Evolutionary conservation across 2,888 invertebrate species (phyloP).

Genomic region (Autographa gamma): DNA sequence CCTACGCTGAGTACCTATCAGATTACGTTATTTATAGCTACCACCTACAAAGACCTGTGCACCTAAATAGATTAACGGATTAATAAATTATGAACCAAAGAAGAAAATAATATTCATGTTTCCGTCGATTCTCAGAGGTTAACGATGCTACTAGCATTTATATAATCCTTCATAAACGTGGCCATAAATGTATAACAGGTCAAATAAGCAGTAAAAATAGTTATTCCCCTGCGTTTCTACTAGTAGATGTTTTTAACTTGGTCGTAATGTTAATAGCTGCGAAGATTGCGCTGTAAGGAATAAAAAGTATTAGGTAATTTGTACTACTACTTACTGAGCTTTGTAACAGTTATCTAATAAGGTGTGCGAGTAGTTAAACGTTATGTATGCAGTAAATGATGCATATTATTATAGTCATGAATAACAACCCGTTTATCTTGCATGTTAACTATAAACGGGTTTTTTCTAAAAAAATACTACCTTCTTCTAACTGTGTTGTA

Average conservation of each 20-base stretch:
- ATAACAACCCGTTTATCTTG: no score
- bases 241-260: slow-evolving; percentile 27
- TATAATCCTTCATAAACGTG: slow-evolving; percentile 35
- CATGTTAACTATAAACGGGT: no score
- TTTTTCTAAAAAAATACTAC: no score
- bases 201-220: slow-evolving; percentile 38
- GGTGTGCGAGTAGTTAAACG: not conserved
- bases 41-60: not conserved
- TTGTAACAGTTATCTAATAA: slow-evolving; percentile 2
- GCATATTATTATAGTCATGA: not conserved
- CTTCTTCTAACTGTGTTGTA: no score
- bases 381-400: not conserved
- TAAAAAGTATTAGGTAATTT: slow-evolving; percentile 10
- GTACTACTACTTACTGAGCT: slow-evolving; percentile 7
- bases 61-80: no score
- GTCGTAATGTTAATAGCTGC: slow-evolving; percentile 18
- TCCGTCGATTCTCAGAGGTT: slow-evolving; percentile 17
- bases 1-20: not conserved
- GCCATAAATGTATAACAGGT: slow-evolving; percentile 41
- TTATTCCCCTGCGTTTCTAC: slow-evolving; percentile 16
- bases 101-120: slow-evolving; percentile 8
- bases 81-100: not conserved
- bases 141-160: slow-evolving; percentile 31
- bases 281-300: slow-evolving; percentile 6
- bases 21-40: not conserved